Base-by-base conservation (phyloP, 2,113 vertebrate genomes). In the Syrrhaptes paradoxus region DNA sequence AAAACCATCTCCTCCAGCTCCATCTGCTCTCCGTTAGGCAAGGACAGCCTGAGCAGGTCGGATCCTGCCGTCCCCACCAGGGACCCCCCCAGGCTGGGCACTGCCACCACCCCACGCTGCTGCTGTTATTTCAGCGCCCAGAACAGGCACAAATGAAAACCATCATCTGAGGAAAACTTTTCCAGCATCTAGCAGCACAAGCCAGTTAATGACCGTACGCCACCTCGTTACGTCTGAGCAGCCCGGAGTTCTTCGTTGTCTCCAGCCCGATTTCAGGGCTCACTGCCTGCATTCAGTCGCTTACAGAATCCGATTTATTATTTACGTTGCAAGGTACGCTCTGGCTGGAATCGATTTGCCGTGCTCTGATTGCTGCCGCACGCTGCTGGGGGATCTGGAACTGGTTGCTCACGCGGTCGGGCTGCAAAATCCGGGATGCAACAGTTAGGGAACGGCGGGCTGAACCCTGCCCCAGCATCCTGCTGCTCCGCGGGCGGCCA, bases 331-430 rank as follows among this genome's bases (percentile, higher is more conserved):
- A 26, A 93, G 81, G 72, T 83, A 66, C 20, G 32, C 89, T 65
- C 13, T 3, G 84, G 89, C 65, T 66, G 24, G 77, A 67, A 96
- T 87, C 25, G 85, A 91, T 96, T 95, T 73, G 93, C 89, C 0
- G 59, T 93, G 96, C 93, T 94, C 91, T 81, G 95, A 62, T 92
- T 87, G 87, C 70, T 61, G 24, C 86, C 13, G 62, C 62, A 8
- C 0, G 4, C 79, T 52, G 87, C 36, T 31, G 51, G 7, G 68
- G 80, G 80, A 41, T 36, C 49, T 68, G 80, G 29, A 21, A 46
- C 49, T 19, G 76, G 14, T 5, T 43, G 32, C 67, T 46, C 26
- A 9, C 0, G 0, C 22, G 46, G 48, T 11, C 68, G 72, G 52
- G 87, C 59, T 89, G 72, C 63, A 91, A 48, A 65, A 48, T 9